Base-by-base conservation (phyloP, 1,140 invertebrate genomes). In the Zaprionus ornatus region DNA sequence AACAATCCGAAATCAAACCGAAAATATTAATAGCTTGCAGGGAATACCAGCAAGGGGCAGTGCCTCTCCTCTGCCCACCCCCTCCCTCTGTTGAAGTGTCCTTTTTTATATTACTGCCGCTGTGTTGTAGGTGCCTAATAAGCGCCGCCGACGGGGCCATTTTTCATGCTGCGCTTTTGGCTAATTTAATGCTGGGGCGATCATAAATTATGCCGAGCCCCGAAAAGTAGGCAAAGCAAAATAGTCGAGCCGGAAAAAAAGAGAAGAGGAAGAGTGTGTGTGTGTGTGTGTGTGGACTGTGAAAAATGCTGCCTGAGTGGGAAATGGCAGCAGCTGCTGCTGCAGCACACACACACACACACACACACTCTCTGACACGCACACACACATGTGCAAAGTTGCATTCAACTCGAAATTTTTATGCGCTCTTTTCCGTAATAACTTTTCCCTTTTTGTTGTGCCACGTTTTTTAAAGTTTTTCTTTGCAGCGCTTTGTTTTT, bases 141-240 rank as follows among this genome's bases (percentile, higher is more conserved):
- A 88, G 83, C 78, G 77, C 73, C 84, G 50, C 84, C 32, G 63
- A 42, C 61, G 73, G 68, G 29, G 69, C 74, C 77, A 87, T 88
- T 88, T 88, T 90, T 88, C 85, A 88, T 88, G 84, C 80, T 79
- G 80, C 78, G 84, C 84, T 84, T 45, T 84, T 88, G 80, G 85
- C 84, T 88, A 88, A 88, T 88, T 88, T 88, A 88, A 88, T 81
- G 85, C 77, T 17, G 79, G 74, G 80, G 80, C 74, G 84, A 85
- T 66, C 85, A 84, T 88, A 88, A 90, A 88, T 88, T 81, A 90
- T 88, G 80, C 66, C 70, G 73, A 73, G 56, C 61, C 55, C 74
- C 69, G 45, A 76, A 87, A 88, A 88, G 77, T 84, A 84, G 84
- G 84, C 85, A 88, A 63, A 64, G 35, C 42, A 59, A 68, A 71